Conservation (phyloP, 1,140 invertebrate genomes). For the Paraescarpia echinospica region DNA sequence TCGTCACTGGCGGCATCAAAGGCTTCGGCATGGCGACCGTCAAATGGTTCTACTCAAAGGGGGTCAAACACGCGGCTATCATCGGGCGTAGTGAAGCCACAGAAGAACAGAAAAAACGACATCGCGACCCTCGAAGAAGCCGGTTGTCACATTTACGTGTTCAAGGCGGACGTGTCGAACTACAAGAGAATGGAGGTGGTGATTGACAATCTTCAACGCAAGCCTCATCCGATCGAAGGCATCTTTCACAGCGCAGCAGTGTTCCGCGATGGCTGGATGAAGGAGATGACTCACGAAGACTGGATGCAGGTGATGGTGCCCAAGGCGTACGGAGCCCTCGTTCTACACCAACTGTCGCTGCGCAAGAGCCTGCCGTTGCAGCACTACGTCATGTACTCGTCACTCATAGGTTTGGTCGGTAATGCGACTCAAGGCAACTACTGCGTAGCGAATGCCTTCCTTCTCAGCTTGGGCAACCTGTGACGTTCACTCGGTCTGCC, state of each 20-base stretch:
- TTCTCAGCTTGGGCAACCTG: background rate
- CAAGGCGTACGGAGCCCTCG: background rate
- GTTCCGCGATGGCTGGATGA: background rate
- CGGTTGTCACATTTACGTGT: background rate
- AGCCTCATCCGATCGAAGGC: background rate
- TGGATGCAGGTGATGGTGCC: background rate
- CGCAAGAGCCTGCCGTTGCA: background rate
- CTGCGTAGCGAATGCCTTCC: background rate
- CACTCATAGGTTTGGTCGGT: background rate
- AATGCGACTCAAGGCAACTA: background rate
- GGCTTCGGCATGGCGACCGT: background rate
- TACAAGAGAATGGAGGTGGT: background rate
- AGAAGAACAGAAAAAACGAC: background rate
- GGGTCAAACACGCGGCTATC: background rate
- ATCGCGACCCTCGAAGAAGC: background rate
- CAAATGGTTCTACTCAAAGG: background rate
- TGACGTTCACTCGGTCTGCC: background rate
- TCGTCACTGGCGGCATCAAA: background rate
- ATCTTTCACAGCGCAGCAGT: background rate
- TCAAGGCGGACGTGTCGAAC: background rate
- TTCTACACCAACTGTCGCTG: background rate
- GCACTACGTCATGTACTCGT: background rate
- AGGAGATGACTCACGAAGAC: background rate
- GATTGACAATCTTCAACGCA: background rate
- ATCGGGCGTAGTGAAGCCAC: background rate